These are phyloP conservation scores for Prionace glauca DNA, from an alignment of 2,797 vertebrate genomes.

Conservation along the genomic window DNA sequence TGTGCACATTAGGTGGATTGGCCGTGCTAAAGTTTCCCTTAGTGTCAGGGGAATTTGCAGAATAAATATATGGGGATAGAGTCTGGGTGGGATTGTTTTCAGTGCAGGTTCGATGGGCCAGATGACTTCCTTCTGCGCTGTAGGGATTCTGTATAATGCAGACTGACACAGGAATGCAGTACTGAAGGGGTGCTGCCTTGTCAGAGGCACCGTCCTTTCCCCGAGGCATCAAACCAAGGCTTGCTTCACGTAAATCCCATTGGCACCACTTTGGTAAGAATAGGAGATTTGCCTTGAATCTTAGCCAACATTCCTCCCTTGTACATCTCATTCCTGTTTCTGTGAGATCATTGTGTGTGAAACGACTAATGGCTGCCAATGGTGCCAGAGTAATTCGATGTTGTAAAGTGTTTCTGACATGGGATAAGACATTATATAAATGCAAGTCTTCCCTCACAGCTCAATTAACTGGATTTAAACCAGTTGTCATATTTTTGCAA, in stretches of 20 bases:
- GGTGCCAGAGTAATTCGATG: not conserved
- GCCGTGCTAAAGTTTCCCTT: no score
- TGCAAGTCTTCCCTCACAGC: not conserved
- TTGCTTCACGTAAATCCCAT: not conserved
- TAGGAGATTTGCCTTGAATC: not conserved
- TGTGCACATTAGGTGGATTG: no score
- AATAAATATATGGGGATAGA: no score
- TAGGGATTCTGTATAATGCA: not conserved
- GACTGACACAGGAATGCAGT: not conserved
- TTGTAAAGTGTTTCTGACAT: not conserved
- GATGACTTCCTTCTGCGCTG: no score
- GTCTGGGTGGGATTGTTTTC: no score
- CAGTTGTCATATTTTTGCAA: not conserved
- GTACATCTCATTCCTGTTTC: not conserved
- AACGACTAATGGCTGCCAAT: not conserved
- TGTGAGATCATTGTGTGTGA: not conserved
- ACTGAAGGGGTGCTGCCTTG: not conserved
- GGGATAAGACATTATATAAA: not conserved
- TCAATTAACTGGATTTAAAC: conserved; percentile 1
- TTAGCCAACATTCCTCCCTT: not conserved
- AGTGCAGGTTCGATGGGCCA: no score
- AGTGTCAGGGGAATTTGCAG: no score
- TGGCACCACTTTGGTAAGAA: not conserved
- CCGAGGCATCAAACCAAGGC: not conserved
- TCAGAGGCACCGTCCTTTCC: not conserved